phyloP scores from a whole-genome alignment of 2,113 vertebrate genomes.

The Ameiurus melas region DNA sequence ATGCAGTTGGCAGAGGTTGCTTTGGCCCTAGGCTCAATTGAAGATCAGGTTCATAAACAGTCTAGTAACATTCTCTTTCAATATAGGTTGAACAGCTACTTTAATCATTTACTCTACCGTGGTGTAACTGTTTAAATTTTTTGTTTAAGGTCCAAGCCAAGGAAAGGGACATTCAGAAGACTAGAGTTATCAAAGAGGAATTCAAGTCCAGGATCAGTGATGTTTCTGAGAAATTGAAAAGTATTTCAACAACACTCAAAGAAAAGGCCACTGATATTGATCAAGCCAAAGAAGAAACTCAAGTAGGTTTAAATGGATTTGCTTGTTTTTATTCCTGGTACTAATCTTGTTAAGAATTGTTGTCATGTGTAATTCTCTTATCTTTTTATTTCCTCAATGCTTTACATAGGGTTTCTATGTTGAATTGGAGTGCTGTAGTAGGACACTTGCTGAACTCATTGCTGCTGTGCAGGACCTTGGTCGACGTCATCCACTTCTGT shows the following conservation, averaged over 20 bases:
- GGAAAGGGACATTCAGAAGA: conserved; percentile 86
- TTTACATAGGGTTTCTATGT: conserved; percentile 79
- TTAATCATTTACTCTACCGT: neutral
- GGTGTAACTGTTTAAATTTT: neutral
- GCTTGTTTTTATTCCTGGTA: neutral
- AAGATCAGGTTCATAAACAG: conserved; percentile 83
- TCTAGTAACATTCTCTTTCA: neutral
- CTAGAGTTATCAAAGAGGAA: conserved; percentile 83
- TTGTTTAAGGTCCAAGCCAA: conserved; percentile 82
- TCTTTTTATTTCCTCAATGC: neutral
- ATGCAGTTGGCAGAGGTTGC: conserved; percentile 91
- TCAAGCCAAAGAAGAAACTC: conserved; percentile 87
- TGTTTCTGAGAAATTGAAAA: conserved; percentile 81
- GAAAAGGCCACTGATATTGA: conserved; percentile 81
- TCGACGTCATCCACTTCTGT: conserved; percentile 82
- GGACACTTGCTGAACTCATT: conserved; percentile 83
- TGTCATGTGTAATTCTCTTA: conserved; percentile 22
- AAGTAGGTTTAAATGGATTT: conserved; percentile 67
- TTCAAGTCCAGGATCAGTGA: conserved; percentile 82
- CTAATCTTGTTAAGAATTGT: neutral
- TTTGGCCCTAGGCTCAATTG: conserved; percentile 82
- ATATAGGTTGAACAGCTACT: neutral
- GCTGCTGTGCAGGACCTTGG: conserved; percentile 86
- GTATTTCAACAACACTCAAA: conserved; percentile 80
- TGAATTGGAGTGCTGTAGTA: conserved; percentile 82